Evolutionary conservation across 1,140 invertebrate species (phyloP).

Genomic region (Conus betulinus): DNA sequence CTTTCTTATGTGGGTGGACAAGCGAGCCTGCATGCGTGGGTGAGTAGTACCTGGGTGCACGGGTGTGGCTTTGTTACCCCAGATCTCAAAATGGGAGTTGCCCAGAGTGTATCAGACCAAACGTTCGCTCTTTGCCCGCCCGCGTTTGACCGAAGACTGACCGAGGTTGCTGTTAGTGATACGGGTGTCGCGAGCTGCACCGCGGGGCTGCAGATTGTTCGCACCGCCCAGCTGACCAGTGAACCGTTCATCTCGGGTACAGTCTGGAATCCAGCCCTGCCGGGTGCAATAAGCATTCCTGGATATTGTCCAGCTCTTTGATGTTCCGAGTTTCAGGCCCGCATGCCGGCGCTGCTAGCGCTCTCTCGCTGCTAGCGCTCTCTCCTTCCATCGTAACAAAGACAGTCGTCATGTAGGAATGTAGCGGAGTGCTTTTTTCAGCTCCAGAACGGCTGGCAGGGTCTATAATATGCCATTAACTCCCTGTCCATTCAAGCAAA

Average conservation of each 20-base stretch:
- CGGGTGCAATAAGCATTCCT: background rate
- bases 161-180: background rate
- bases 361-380: background rate
- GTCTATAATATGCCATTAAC: constrained; percentile 3
- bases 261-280: background rate
- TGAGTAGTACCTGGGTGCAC: no score
- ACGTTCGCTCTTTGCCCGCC: background rate
- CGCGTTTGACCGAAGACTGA: background rate
- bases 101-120: no score
- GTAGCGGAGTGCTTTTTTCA: background rate
- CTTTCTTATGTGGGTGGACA: no score
- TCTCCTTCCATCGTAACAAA: no score
- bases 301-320: background rate
- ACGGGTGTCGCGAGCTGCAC: background rate
- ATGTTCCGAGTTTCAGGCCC: background rate
- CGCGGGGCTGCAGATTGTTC: background rate
- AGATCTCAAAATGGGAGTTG: no score
- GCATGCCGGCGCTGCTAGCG: background rate
- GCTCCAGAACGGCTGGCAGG: background rate
- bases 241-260: background rate
- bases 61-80: no score
- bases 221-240: background rate
- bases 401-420: no score
- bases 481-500: background rate
- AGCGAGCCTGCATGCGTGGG: no score